Percentiles rank a stretch among this genome's conserved stretches.
phyloP scores from a whole-genome alignment of 2,888 invertebrate species.

The Mythimna pallens region DNA sequence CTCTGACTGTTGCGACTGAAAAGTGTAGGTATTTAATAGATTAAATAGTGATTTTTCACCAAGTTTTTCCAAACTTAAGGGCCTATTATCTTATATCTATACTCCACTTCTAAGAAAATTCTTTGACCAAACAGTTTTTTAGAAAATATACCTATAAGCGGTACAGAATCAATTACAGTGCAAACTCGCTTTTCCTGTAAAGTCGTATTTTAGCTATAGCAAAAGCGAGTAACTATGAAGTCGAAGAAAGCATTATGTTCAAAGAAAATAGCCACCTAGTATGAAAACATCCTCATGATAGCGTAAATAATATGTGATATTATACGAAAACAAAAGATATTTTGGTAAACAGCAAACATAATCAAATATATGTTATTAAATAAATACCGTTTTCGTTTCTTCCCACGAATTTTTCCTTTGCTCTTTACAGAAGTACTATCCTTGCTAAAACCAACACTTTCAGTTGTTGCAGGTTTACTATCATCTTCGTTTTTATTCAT shows the following conservation, averaged over 20 bases:
- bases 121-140: background rate
- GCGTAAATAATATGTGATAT: background rate
- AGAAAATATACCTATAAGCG: background rate
- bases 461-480: slow-evolving; percentile 28
- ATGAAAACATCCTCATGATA: background rate
- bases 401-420: slow-evolving; percentile 73
- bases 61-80: too few species aligned
- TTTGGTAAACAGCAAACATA: too few species aligned
- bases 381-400: slow-evolving; percentile 81
- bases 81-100: background rate
- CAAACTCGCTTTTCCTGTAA: too few species aligned
- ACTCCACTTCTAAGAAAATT: too few species aligned
- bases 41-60: background rate
- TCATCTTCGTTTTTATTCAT: slow-evolving; percentile 50
- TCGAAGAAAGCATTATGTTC: background rate
- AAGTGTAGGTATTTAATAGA: background rate
- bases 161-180: background rate
- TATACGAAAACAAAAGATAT: background rate
- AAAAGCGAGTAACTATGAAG: background rate
- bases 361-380: background rate
- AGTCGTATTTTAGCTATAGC: background rate
- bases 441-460: slow-evolving; percentile 45
- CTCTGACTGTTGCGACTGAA: slow-evolving; percentile 77
- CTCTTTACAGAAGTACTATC: slow-evolving; percentile 61
- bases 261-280: background rate